phyloP scores from a whole-genome alignment of 2,888 invertebrate genomes.

The Spilarctia lutea region DNA sequence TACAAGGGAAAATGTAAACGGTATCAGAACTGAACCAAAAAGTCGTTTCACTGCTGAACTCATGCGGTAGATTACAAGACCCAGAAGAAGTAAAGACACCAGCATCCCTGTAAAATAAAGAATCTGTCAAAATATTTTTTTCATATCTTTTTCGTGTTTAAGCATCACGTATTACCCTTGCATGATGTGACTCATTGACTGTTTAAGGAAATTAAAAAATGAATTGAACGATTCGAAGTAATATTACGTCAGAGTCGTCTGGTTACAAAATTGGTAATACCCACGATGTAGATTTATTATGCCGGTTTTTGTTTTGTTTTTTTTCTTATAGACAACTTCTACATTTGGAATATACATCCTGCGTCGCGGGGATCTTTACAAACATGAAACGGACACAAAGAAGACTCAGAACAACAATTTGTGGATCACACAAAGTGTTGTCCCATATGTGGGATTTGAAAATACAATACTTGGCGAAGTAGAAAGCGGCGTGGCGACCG shows the following conservation, averaged over 20 bases:
- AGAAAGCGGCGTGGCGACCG: too few relatives aligned
- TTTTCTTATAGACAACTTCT: too few relatives aligned
- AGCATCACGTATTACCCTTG: neutral
- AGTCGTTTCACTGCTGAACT: neutral
- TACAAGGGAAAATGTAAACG: neutral
- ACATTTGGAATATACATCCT: too few relatives aligned
- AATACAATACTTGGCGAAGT: too few relatives aligned
- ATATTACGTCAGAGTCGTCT: neutral
- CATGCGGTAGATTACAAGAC: neutral
- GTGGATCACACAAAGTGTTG: too few relatives aligned
- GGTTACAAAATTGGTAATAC: neutral
- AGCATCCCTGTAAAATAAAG: conserved; percentile 11
- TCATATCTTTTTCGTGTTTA: neutral
- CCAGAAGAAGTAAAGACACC: neutral
- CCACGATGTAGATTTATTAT: neutral
- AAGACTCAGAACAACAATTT: too few relatives aligned
- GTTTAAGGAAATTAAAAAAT: neutral
- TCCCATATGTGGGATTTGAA: too few relatives aligned
- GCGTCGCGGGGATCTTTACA: too few relatives aligned
- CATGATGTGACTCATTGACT: neutral
- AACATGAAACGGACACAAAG: too few relatives aligned
- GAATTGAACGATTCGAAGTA: neutral
- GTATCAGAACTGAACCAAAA: neutral
- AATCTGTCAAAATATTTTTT: neutral
- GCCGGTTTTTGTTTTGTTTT: neutral